These are phyloP conservation scores for Salvelinus fontinalis DNA, from an alignment of 2,113 vertebrate genomes.

Conservation along the genomic window DNA sequence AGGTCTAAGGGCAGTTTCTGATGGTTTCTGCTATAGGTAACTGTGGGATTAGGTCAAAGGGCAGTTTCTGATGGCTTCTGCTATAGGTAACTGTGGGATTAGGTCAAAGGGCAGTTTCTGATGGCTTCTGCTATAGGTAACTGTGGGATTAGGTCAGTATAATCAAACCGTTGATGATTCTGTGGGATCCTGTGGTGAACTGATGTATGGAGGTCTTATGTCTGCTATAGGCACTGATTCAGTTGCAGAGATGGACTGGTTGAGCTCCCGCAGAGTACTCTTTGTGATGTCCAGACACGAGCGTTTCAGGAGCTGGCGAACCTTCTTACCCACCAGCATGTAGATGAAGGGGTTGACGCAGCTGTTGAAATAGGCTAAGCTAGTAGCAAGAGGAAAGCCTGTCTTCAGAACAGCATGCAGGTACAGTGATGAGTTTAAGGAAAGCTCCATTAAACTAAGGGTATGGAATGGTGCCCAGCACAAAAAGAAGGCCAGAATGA, in stretches of 20 bases:
- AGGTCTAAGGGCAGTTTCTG: not conserved
- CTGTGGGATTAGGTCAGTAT: conserved; percentile 11
- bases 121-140: not conserved
- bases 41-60: not conserved
- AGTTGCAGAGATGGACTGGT: conserved; percentile 81
- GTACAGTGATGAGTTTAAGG: conserved; percentile 71
- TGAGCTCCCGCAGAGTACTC: conserved; percentile 84
- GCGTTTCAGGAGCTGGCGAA: conserved; percentile 76
- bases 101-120: not conserved
- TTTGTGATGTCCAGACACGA: conserved; percentile 86
- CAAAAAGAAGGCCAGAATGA: conserved; percentile 88
- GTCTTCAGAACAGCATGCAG: conserved; percentile 74
- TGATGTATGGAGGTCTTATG: conserved; percentile 11
- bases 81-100: not conserved
- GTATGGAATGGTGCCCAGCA: conserved; percentile 93
- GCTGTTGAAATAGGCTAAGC: conserved; percentile 93
- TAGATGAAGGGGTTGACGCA: conserved; percentile 95
- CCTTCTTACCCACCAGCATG: conserved; percentile 85
- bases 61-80: not conserved
- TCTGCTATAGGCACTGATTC: conserved; percentile 63
- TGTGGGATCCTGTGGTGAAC: conserved; percentile 50
- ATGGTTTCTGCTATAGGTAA: not conserved
- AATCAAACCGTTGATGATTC: conserved; percentile 60
- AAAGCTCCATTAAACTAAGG: conserved; percentile 89
- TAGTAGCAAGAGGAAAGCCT: conserved; percentile 87